Conservation (phyloP, 2,113 vertebrate species). For the Xiphophorus couchianus region DNA sequence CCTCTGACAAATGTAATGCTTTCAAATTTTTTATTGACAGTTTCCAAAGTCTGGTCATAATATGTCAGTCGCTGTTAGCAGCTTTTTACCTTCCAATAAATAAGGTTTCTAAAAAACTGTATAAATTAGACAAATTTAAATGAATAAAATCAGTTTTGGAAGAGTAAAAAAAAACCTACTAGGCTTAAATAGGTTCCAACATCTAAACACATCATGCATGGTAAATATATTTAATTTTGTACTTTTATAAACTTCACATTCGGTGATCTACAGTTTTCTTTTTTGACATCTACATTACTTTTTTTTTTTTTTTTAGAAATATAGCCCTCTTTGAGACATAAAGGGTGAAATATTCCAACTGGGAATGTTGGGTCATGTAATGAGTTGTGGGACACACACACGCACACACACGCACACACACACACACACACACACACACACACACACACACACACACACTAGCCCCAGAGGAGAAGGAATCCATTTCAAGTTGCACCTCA, state of each 20-base stretch:
- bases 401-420: too few species aligned
- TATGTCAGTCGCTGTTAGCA: background rate
- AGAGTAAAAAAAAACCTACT: too few species aligned
- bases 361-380: constrained; percentile 38
- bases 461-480: constrained; percentile 15
- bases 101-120: background rate
- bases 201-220: background rate
- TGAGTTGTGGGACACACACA: constrained; percentile 33
- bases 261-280: background rate
- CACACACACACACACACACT: background rate
- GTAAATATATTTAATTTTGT: background rate
- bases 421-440: too few species aligned
- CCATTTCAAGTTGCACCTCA: constrained; percentile 29
- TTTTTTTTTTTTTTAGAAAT: constrained; percentile 5
- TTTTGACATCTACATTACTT: constrained; percentile 22
- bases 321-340: constrained; percentile 16
- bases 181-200: too few species aligned
- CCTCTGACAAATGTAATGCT: constrained; percentile 5
- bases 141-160: too few species aligned
- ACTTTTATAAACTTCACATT: background rate
- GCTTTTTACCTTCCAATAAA: background rate
- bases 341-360: constrained; percentile 27
- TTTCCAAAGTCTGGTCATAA: background rate
- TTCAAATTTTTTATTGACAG: constrained; percentile 6
- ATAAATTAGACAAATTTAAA: background rate